A percentile compares a stretch with the other conserved stretches of the same genome.
Conservation (phyloP, 2,113 vertebrate genomes). For the Haemorhous mexicanus region DNA sequence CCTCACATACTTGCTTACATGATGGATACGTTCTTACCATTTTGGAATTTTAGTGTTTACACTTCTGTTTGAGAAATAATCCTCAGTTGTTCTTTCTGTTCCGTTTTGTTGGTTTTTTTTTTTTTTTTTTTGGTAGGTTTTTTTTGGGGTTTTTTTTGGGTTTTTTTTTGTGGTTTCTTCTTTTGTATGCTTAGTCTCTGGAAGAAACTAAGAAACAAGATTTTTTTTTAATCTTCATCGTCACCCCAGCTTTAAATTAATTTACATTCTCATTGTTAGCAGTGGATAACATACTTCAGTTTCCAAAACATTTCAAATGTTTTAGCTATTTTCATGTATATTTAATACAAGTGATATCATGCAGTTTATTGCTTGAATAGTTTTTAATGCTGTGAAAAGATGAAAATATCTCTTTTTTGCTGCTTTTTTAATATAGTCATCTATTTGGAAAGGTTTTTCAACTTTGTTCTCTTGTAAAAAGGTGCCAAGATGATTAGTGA, state of each 20-base stretch:
- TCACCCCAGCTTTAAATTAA: not conserved
- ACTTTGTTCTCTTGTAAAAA: not conserved
- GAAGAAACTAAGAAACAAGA: not conserved
- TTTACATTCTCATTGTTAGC: not conserved
- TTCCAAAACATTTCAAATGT: not conserved
- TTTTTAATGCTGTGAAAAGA: not conserved
- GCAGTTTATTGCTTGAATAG: not conserved
- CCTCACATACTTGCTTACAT: not conserved
- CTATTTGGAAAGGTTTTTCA: not conserved
- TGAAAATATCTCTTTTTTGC: not conserved
- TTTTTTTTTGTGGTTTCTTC: not conserved
- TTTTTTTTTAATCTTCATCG: not conserved
- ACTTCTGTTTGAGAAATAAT: conserved; percentile 54
- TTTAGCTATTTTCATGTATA: not conserved
- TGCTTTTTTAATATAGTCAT: not conserved
- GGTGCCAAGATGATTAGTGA: not conserved
- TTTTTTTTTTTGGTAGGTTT: too few species aligned
- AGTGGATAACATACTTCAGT: not conserved
- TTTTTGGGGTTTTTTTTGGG: too few species aligned
- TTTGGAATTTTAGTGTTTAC: conserved; percentile 52
- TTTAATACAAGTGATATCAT: not conserved
- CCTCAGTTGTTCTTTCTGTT: not conserved
- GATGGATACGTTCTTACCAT: conserved; percentile 10
- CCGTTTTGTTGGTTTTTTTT: not conserved
- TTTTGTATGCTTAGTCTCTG: not conserved